Evolutionary conservation across 2,113 vertebrate species (phyloP), one percentile per base, ranked within the genome.

Genomic region (Psilopogon haemacephalus): DNA sequence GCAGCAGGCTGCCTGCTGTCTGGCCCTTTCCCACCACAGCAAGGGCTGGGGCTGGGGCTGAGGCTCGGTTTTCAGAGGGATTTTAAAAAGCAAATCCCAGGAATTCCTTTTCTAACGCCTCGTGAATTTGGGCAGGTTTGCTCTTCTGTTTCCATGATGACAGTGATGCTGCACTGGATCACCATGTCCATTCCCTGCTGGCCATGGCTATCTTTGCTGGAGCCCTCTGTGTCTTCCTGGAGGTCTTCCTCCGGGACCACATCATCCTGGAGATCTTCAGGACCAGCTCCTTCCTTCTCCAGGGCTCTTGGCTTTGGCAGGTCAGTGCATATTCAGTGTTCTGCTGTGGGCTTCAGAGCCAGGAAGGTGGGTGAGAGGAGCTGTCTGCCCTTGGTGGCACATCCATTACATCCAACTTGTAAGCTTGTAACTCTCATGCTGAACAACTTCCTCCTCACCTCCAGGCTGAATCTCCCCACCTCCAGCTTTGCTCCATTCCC

Each of bases 261-360:
- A 72, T 98, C 11, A 73, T 99, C 91, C 93, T 99, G 91, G 98
- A 99, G 93, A 95, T 98, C 42, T 86, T 99, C 56, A 95, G 98
- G 38, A 97, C 97, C 42, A 98, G 97, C 84, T 69, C 98, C 23
- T 94, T 98, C 87, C 97, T 99, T 82, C 96, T 99, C 26, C 99
- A 99, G 91, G 99, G 99, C 38, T 98, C 98, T 21, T 99, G 99
- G 99, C 98, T 99, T 94, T 99, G 98, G 98, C 98, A 99, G 98
- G 99, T 99, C 76, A 86, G 92, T 69, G 52, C 1, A 5, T 9
- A 21, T 7, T 5, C 52, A 17, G 17, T 0, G 0, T 14, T 84
- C 16, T 26, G 48, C 48, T 50, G 48, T 15, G 37, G 55, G 59
- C 24, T 60, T 78, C 11, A 1, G 4, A 18, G 27, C 19, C 9